Base-by-base conservation (phyloP, 2,113 vertebrate genomes). In the Daboia siamensis region DNA sequence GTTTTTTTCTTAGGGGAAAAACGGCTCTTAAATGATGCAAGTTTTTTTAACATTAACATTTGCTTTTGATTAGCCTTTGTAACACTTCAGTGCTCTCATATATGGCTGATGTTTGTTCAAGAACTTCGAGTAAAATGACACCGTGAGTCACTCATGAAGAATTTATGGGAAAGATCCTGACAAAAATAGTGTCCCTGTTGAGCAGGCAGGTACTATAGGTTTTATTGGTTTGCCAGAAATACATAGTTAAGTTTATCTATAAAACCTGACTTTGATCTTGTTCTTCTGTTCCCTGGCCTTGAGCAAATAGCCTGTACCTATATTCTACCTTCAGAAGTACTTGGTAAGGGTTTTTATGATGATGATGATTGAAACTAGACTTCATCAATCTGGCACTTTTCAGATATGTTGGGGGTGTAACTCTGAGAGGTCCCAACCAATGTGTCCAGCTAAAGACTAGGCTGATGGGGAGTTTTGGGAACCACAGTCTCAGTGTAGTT, bases 101-200 rank as follows among this genome's bases (percentile, higher is more conserved):
- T 87, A 95, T 94, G 94, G 94, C 95, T 96, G 96, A 97, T 94
- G 95, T 96, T 96, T 96, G 95, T 95, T 95, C 96, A 97, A 95
- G 95, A 96, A 96, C 95, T 94, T 94, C 92, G 95, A 96, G 95
- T 96, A 97, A 97, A 97, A 95, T 96, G 96, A 96, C 96, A 97
- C 96, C 95, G 95, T 95, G 96, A 97, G 94, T 97, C 96, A 97
- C 94, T 94, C 95, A n/a, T 46, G 96, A 96, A 94, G 97, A 97
- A 96, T 97, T 97, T 97, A 97, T 96, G 95, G 96, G 96, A 96
- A 90, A 96, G 95, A 97, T 95, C 95, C 96, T 96, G 95, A 96
- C 95, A 96, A 97, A 80, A 97, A 96, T 96, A 97, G 96, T 94
- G 96, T 96, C 95, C 94, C 96, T 97, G 96, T 95, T 96, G 96